A percentile compares a stretch with the other conserved stretches of the same genome.
Conservation (phyloP, 2,113 vertebrate species). For the Phaetusa simplex region DNA sequence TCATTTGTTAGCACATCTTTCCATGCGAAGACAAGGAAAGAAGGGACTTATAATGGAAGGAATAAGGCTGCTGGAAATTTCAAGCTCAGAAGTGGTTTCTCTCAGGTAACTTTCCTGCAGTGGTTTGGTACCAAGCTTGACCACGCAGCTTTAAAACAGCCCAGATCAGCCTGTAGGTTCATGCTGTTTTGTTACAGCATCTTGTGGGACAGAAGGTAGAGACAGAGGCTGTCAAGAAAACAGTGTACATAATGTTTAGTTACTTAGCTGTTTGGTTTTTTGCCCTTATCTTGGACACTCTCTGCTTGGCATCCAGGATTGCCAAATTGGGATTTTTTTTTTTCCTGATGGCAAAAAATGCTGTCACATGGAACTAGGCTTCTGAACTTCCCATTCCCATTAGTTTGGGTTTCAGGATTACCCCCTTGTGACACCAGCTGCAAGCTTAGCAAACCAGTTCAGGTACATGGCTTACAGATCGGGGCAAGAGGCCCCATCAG, state of each 20-base stretch:
- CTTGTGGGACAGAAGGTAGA: neutral
- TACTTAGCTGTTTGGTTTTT: neutral
- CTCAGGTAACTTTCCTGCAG: neutral
- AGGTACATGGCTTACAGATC: neutral
- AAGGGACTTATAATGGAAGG: neutral
- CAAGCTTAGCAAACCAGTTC: neutral
- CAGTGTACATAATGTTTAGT: rapidly evolving
- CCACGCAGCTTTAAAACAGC: neutral
- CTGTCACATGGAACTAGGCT: neutral
- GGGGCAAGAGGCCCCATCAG: neutral
- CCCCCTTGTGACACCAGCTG: neutral
- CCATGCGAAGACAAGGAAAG: neutral
- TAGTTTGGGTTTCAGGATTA: neutral
- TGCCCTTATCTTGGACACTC: neutral
- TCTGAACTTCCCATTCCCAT: neutral
- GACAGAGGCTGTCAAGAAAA: neutral
- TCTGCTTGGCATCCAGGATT: neutral
- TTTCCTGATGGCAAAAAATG: neutral
- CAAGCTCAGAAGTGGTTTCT: neutral
- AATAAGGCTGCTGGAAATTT: neutral
- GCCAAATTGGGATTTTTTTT: neutral
- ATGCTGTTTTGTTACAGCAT: neutral
- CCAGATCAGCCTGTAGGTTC: neutral
- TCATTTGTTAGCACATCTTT: neutral
- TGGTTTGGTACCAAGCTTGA: neutral